phyloP scores from a whole-genome alignment of 1,140 invertebrate species.

The Matsumurasca onukii region DNA sequence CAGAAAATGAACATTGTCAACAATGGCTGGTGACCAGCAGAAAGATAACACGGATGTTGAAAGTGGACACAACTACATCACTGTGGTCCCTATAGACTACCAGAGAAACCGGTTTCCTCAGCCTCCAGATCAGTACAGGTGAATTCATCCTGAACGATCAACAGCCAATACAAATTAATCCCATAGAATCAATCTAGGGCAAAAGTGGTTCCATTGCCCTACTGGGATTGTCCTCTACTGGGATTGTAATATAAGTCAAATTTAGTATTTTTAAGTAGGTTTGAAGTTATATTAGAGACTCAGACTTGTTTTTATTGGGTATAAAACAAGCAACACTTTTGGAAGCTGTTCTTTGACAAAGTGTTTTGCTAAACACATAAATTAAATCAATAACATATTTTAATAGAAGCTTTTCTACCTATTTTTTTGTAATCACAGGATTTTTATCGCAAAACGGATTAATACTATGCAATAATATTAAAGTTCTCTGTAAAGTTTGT shows the following conservation, averaged over 20 bases:
- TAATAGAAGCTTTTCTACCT: too few species aligned
- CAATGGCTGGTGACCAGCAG: slow-evolving; percentile 9
- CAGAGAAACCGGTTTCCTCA: slow-evolving; percentile 38
- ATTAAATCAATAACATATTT: too few species aligned
- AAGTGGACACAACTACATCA: slow-evolving; percentile 36
- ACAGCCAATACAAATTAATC: not conserved
- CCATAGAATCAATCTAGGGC: not conserved
- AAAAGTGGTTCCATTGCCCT: not conserved
- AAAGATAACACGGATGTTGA: slow-evolving; percentile 29
- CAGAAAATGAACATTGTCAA: too few species aligned
- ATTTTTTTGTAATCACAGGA: too few species aligned
- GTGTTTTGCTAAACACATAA: too few species aligned
- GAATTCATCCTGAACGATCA: not conserved
- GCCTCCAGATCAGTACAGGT: slow-evolving; percentile 42
- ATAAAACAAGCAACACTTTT: too few species aligned
- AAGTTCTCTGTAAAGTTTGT: too few species aligned
- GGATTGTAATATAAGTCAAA: not conserved
- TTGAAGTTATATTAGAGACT: not conserved
- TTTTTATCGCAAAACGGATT: too few species aligned
- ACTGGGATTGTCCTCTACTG: not conserved
- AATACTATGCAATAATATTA: too few species aligned
- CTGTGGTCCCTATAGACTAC: slow-evolving; percentile 42
- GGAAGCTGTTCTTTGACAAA: too few species aligned
- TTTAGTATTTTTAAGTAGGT: not conserved
- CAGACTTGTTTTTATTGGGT: not conserved